Evolutionary conservation across 2,888 invertebrate species (phyloP), one percentile per base, ranked within the genome.

Genomic region (Drosophila colorata): DNA sequence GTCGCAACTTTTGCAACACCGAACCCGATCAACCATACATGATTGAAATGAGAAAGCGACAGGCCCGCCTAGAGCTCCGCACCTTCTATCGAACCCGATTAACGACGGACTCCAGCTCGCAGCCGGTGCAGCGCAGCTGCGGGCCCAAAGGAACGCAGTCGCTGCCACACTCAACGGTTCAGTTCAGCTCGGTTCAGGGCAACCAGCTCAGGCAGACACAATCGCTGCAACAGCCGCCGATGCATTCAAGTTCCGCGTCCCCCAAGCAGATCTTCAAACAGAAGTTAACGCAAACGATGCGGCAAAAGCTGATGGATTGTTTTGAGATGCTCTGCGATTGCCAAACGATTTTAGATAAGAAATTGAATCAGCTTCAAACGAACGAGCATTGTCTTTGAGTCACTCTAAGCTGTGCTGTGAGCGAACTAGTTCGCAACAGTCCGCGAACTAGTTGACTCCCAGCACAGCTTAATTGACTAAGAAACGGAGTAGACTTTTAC

Each of bases 1-100:
- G 83, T 33, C 31, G 47, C 5, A 25, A n/a, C 1, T 18, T 59
- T 4, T 13, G 18, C 0, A 7, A 28, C 0, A n/a, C 28, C 0
- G 56, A 52, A 8, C 69, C 80, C n/a, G 72, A 74, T 38, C 25
- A 43, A 23, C 65, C 83, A 0, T 71, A 67, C 6, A 67, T 69
- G 46, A 9, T 14, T 1, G 64, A 69, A 31, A 71, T 78, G 61
- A 46, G 13, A 8, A 51, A 44, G 11, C 53, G 49, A 0, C 25
- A 20, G 47, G 5, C 40, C 1, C 63, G 53, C 0, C 41, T 58
- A 0, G 53, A 52, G 2, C 31, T 85, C 1, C 49, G 8, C 20
- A 7, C 20, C 0, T 58, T 68, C 23, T 78, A 85, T 13, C 67
- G 9, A 7, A 5, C 0, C 8, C 35, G 5, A 7, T 28, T 58